Evolutionary conservation across 2,888 invertebrate genomes (phyloP).

Genomic region (Electrophaes corylata): DNA sequence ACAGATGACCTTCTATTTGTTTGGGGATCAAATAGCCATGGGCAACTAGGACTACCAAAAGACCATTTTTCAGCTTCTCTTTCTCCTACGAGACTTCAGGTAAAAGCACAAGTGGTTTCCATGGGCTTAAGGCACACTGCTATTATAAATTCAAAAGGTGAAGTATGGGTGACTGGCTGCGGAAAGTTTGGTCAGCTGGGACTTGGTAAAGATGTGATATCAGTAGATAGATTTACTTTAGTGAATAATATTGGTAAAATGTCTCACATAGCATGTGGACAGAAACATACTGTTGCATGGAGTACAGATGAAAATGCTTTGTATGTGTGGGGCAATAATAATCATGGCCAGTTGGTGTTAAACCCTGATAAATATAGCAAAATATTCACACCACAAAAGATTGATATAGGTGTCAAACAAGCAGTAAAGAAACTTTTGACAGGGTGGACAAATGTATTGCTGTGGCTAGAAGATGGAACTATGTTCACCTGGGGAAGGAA

Average conservation of each 20-base stretch:
- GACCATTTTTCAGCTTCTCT: conserved; percentile 67
- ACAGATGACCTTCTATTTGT: conserved; percentile 88
- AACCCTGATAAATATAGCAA: conserved; percentile 78
- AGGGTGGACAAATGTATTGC: conserved; percentile 92
- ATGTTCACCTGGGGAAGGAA: conserved; percentile 92
- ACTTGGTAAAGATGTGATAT: conserved; percentile 67
- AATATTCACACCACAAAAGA: conserved; percentile 80
- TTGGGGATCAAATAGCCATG: conserved; percentile 93
- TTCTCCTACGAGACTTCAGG: conserved; percentile 67
- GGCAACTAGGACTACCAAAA: conserved; percentile 88
- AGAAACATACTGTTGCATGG: conserved; percentile 90
- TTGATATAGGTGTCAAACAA: conserved; percentile 82
- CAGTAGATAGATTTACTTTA: conserved; percentile 74
- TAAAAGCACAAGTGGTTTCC: conserved; percentile 84
- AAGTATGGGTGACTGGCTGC: conserved; percentile 86
- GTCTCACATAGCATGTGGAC: conserved; percentile 89
- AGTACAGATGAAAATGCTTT: conserved; percentile 81
- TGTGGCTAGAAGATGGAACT: conserved; percentile 85
- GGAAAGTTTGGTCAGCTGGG: conserved; percentile 89
- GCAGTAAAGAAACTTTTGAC: conserved; percentile 84
- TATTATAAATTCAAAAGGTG: conserved; percentile 85
- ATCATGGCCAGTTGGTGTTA: conserved; percentile 90
- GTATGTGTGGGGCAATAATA: conserved; percentile 93
- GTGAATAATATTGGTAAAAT: conserved; percentile 84
- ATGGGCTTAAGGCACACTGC: conserved; percentile 89